Conservation (phyloP, 2,113 vertebrate species). For the Ailurus styani region DNA sequence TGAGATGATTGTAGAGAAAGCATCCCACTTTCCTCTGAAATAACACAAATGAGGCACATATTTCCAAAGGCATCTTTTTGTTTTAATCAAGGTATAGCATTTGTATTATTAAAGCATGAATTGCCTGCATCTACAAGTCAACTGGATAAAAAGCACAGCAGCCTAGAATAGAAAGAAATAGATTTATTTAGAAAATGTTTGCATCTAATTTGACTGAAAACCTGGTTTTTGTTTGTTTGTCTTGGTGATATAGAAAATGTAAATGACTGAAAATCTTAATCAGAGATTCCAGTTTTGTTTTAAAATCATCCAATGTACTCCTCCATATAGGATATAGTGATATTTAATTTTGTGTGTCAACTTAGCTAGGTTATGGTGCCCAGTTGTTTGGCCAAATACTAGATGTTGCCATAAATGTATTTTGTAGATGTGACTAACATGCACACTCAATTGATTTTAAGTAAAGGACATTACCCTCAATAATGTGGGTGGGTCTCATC, state of each 20-base stretch:
- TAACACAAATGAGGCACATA: neutral
- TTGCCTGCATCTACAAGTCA: neutral
- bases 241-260: neutral
- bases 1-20: neutral
- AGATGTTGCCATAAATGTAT: neutral
- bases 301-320: neutral
- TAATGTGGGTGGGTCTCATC: neutral
- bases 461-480: neutral
- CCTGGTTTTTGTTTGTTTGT: neutral
- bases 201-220: neutral
- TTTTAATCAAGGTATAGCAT: neutral
- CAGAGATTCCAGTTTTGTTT: neutral
- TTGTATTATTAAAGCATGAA: neutral
- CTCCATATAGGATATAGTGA: neutral
- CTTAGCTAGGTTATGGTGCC: neutral
- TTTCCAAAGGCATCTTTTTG: neutral
- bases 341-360: neutral
- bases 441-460: neutral
- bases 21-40: neutral
- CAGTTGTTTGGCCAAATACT: neutral
- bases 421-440: neutral
- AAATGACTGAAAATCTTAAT: neutral
- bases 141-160: neutral
- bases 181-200: neutral
- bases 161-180: neutral